Evolutionary conservation across 2,113 vertebrate species (phyloP).

Genomic region (Salvelinus fontinalis): DNA sequence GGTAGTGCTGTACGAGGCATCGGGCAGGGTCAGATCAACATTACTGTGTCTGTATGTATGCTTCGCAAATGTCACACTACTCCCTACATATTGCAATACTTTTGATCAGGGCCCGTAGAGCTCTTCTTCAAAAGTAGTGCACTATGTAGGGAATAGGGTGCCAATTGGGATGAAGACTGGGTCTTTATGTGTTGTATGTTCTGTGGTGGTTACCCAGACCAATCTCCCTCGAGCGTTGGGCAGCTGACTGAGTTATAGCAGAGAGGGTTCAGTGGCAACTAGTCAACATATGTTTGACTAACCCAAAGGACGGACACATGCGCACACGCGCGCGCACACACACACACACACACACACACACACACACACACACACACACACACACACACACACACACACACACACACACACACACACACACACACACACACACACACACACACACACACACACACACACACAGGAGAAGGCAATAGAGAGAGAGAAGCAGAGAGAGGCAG

Average conservation of each 20-base stretch:
- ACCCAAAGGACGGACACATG: background rate
- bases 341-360: too few species aligned
- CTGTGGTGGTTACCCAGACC: constrained; percentile 1
- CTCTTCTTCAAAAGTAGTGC: too few species aligned
- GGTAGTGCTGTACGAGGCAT: background rate
- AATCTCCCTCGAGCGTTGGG: background rate
- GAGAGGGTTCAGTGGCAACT: constrained; percentile 15
- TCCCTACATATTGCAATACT: too few species aligned
- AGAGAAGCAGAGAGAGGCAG: background rate
- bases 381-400: too few species aligned
- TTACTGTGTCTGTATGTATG: background rate
- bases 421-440: too few species aligned
- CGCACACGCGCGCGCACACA: too few species aligned
- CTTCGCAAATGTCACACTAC: background rate
- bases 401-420: too few species aligned
- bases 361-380: too few species aligned
- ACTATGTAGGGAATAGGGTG: too few species aligned
- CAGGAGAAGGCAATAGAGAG: too few species aligned
- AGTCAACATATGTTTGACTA: constrained; percentile 21
- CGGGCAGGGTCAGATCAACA: background rate
- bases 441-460: too few species aligned
- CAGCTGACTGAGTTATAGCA: constrained; percentile 34
- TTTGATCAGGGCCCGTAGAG: too few species aligned
- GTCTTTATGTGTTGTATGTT: constrained; percentile 19
- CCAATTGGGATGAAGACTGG: background rate